phyloP scores from a whole-genome alignment of 92 coral and sea anemone species.

The Parazoanthus swiftii region DNA sequence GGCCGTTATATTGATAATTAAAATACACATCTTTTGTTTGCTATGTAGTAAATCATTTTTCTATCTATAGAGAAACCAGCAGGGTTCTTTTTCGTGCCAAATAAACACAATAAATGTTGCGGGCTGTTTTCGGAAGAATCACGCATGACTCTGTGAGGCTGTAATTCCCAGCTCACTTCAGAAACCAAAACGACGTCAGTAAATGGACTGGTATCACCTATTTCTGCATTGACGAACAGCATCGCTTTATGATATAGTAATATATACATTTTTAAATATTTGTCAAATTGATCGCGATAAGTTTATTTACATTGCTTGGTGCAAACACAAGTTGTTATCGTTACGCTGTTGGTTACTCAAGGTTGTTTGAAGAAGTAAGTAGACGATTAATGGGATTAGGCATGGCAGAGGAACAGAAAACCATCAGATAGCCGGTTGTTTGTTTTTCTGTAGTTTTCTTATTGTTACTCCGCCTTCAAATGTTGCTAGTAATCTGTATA shows the following conservation, averaged over 20 bases:
- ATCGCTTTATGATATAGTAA: too few relatives aligned
- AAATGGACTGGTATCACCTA: too few relatives aligned
- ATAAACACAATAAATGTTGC: background rate
- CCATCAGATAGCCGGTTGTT: background rate
- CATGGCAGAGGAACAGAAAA: background rate
- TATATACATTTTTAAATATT: too few relatives aligned
- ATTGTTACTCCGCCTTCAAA: background rate
- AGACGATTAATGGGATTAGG: background rate
- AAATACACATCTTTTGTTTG: conserved; percentile 10
- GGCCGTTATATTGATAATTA: conserved; percentile 9
- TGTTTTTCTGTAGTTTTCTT: background rate
- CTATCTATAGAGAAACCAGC: background rate
- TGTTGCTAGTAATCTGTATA: background rate
- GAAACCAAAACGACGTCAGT: too few relatives aligned
- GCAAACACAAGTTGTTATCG: too few relatives aligned
- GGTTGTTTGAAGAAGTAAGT: too few relatives aligned
- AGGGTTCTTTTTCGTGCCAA: background rate
- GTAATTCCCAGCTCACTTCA: too few relatives aligned
- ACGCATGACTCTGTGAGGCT: background rate
- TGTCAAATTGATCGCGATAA: too few relatives aligned
- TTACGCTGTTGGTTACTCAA: too few relatives aligned
- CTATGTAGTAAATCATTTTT: background rate
- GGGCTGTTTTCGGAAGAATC: background rate
- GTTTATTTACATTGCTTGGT: too few relatives aligned
- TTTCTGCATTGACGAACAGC: too few relatives aligned